Evolutionary conservation across 2,888 invertebrate genomes (phyloP).

Genomic region (Hydrotaea diabolus): DNA sequence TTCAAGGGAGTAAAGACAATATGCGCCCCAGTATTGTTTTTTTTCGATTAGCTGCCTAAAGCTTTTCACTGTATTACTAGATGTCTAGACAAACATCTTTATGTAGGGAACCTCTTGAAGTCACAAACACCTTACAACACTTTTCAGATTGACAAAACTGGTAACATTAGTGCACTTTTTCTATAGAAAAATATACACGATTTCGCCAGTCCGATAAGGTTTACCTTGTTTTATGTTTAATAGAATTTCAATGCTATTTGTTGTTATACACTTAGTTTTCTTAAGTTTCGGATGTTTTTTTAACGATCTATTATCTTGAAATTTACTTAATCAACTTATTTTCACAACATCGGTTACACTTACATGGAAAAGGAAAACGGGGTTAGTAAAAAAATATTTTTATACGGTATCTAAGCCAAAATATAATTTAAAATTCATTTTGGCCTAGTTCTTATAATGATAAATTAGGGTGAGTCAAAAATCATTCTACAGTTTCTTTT

Average conservation of each 20-base stretch:
- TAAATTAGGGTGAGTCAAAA: not conserved
- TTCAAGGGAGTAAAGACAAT: not conserved
- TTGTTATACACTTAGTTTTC: not conserved
- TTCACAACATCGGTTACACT: not conserved
- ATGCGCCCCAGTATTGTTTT: not conserved
- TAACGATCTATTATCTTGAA: not conserved
- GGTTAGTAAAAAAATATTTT: conserved; percentile 23
- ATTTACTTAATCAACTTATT: not conserved
- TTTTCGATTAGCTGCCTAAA: not conserved
- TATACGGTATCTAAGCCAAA: conserved; percentile 23
- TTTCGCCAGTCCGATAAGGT: too few relatives aligned
- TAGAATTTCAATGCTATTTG: not conserved
- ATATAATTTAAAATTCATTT: conserved; percentile 28
- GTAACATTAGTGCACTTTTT: too few relatives aligned
- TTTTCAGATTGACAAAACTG: too few relatives aligned
- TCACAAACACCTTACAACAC: too few relatives aligned
- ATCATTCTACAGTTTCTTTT: conserved; percentile 18
- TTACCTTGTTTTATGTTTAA: not conserved
- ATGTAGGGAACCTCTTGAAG: not conserved
- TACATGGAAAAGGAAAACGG: not conserved
- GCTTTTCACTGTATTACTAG: not conserved
- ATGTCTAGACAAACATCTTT: not conserved
- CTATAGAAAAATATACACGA: too few relatives aligned
- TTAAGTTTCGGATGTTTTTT: not conserved
- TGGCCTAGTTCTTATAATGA: not conserved